Conservation (phyloP, 2,113 vertebrate species). For the Podarcis muralis region DNA sequence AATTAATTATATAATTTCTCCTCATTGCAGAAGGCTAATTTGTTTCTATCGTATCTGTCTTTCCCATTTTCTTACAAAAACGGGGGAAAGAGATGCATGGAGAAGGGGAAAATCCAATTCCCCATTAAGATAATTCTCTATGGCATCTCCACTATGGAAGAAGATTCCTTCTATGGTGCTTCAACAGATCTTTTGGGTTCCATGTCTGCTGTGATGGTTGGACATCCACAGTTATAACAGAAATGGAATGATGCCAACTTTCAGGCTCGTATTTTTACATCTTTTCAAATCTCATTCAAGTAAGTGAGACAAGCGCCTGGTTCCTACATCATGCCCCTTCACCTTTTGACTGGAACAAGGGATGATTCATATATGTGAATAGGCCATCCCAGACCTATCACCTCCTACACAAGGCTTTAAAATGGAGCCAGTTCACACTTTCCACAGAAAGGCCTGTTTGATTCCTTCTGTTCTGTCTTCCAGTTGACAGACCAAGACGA, state of each 20-base stretch:
- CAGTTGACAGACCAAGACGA: not conserved
- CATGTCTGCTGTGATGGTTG: not conserved
- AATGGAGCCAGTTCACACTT: not conserved
- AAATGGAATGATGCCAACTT: not conserved
- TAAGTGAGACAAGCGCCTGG: not conserved
- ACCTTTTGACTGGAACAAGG: not conserved
- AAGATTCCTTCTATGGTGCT: not conserved
- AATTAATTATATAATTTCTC: constrained; percentile 55
- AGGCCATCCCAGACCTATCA: not conserved
- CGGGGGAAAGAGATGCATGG: constrained; percentile 28
- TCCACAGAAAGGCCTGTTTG: not conserved
- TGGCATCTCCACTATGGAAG: not conserved
- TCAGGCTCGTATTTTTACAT: not conserved
- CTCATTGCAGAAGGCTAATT: constrained; percentile 41
- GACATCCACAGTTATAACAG: not conserved
- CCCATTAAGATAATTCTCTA: not conserved
- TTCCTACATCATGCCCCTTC: not conserved
- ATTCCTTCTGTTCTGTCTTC: not conserved
- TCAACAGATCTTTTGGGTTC: not conserved
- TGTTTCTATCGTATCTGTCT: constrained; percentile 38
- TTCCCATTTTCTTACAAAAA: not conserved
- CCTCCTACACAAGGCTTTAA: not conserved
- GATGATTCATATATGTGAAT: not conserved
- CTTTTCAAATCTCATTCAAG: not conserved
- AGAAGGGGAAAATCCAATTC: not conserved